These are phyloP conservation scores for Rhineura floridana DNA, from an alignment of 2,113 vertebrate genomes.

Conservation along the genomic window DNA sequence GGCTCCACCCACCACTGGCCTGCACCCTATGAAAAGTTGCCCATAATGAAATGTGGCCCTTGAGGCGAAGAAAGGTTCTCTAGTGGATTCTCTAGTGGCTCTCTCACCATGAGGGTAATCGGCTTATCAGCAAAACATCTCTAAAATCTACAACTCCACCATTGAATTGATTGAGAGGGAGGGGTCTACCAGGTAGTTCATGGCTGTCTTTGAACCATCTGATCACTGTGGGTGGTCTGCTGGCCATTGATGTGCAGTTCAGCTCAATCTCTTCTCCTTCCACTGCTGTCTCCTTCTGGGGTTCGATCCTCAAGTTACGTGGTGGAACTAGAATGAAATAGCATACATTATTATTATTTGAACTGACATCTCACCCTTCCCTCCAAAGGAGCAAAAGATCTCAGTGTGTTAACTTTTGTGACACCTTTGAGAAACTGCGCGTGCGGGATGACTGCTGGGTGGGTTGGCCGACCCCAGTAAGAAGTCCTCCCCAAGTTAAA, in stretches of 20 bases:
- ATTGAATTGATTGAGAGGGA: neutral
- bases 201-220: slow-evolving; percentile 96
- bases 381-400: no score
- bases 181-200: slow-evolving; percentile 85
- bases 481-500: neutral
- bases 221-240: slow-evolving; percentile 93
- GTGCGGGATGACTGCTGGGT: neutral
- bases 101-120: neutral
- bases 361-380: no score
- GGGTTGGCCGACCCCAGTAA: no score
- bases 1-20: no score
- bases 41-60: no score
- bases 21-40: no score
- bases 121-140: neutral
- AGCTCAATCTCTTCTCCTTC: slow-evolving; percentile 97
- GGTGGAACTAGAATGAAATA: slow-evolving; percentile 84
- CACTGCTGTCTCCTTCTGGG: slow-evolving; percentile 88
- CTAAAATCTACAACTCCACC: neutral
- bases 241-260: slow-evolving; percentile 94
- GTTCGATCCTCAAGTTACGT: slow-evolving; percentile 91
- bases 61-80: no score
- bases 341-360: no score
- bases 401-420: slow-evolving; percentile 1
- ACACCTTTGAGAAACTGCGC: slow-evolving; percentile 3
- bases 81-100: neutral